These are phyloP conservation scores for Takifugu ocellatus DNA, from an alignment of 2,797 vertebrate species.

Conservation along the genomic window DNA sequence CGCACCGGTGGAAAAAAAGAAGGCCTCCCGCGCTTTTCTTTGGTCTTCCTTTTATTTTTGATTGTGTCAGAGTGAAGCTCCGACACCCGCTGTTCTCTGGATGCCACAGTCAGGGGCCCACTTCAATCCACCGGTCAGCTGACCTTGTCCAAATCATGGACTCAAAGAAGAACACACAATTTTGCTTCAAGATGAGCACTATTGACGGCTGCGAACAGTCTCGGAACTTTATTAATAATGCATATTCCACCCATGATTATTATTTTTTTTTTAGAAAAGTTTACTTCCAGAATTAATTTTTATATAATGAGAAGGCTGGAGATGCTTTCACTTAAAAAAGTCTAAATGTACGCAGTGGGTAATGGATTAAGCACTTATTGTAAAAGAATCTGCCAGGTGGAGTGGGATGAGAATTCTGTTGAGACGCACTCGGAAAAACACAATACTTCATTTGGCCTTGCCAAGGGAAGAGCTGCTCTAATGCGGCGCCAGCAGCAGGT, in stretches of 20 bases:
- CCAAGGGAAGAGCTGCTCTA: conserved; percentile 11
- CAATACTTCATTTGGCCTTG: conserved; percentile 25
- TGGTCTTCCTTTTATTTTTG: conserved; percentile 19
- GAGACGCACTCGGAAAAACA: conserved; percentile 23
- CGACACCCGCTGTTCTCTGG: conserved; percentile 43
- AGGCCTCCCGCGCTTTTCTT: conserved; percentile 9
- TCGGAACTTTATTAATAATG: background rate
- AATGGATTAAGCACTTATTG: background rate
- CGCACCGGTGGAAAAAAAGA: no score
- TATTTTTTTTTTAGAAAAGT: background rate
- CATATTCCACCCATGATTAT: background rate
- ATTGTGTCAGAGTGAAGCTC: conserved; percentile 44
- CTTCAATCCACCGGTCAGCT: conserved; percentile 40
- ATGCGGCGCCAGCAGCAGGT: conserved; percentile 36
- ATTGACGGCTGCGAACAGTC: conserved; percentile 27
- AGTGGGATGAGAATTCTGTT: background rate
- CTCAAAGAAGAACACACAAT: conserved; percentile 31
- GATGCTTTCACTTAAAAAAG: background rate
- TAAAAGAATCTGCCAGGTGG: conserved; percentile 9
- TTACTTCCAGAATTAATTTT: background rate
- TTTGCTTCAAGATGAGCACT: conserved; percentile 34
- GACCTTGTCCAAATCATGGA: conserved; percentile 60
- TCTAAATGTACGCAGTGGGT: background rate
- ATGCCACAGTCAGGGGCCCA: conserved; percentile 38
- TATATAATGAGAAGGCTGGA: background rate